Evolutionary conservation across 2,888 invertebrate genomes (phyloP), one percentile per base, ranked within the genome.

Genomic region (Volucella inflata): DNA sequence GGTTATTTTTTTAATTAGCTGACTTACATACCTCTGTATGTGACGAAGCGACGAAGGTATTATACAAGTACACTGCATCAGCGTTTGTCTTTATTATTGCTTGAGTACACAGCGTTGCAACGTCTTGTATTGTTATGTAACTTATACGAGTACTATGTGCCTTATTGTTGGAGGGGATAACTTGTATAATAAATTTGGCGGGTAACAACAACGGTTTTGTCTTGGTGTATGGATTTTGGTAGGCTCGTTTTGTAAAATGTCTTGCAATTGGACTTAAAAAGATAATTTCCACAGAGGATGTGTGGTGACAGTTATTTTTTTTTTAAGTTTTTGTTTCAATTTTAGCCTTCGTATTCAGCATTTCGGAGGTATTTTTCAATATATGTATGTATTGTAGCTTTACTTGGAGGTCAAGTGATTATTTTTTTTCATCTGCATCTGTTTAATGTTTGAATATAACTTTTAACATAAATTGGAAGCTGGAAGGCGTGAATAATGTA

Each of bases 401-500:
- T 30, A 30, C 6, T 30, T 30, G 30, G 30, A 30, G 30, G 30
- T 30, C 30, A 30, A 4, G 30, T 17, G 1, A 16, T 11, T 42
- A 36, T 62, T 62, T 36, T 55, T 30, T 38, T 44, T 10, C 9
- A n/a, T 65, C 30, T 11, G 40, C 4, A n/a, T 65, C 14, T 11
- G 17, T 30, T 38, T 3, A 42, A 51, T 68, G 14, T 40, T 21
- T 55, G 44, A n/a, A 44, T 30, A 42, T 44, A 11, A 16, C 46
- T 38, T 67, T 4, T 46, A 38, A 40, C 17, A 53, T 40, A 46
- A 55, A 30, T 30, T 30, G 30, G 30, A 30, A 30, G 30, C 30
- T 17, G 10, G 48, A 38, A 68, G 78, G 79, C 68, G 83, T 55
- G 78, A 51, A 38, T 79, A 9, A 38, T 55, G 62, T 38, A n/a